These are phyloP conservation scores for Ericerus pela DNA, from an alignment of 1,140 invertebrate species.

Conservation along the genomic window DNA sequence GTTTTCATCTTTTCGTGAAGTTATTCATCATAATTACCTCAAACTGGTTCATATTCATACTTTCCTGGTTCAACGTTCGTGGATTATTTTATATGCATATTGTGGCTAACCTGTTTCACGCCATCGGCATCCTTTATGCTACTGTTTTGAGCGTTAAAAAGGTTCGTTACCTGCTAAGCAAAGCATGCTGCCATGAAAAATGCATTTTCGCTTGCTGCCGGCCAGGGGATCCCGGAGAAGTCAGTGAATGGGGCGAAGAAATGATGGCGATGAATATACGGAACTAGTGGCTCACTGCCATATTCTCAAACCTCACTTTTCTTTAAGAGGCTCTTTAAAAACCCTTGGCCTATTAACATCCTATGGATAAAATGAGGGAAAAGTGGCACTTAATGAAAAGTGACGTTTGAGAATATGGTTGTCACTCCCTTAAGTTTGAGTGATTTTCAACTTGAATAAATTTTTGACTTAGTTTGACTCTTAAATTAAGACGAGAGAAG, in stretches of 20 bases:
- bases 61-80: slow-evolving; percentile 54
- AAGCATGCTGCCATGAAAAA: slow-evolving; percentile 53
- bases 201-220: slow-evolving; percentile 37
- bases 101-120: slow-evolving; percentile 52
- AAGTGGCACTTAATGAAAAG: no score
- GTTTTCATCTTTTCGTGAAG: slow-evolving; percentile 61
- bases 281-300: slow-evolving; percentile 1
- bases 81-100: slow-evolving; percentile 55
- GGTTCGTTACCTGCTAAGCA: slow-evolving; percentile 55
- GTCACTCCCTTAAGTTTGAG: no score
- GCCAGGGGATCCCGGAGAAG: slow-evolving; percentile 38
- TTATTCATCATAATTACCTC: slow-evolving; percentile 53
- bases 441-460: no score
- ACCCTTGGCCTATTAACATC: no score
- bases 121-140: slow-evolving; percentile 55
- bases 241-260: slow-evolving; percentile 70
- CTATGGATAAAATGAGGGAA: no score
- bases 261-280: slow-evolving; percentile 35
- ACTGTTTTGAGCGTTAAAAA: slow-evolving; percentile 58
- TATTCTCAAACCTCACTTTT: neutral
- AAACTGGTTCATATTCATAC: slow-evolving; percentile 52
- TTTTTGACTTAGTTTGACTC: no score
- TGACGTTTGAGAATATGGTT: no score
- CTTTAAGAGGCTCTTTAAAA: no score
- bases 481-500: no score